Conservation (phyloP, 2,888 invertebrate species). For the Euphydryas editha region DNA sequence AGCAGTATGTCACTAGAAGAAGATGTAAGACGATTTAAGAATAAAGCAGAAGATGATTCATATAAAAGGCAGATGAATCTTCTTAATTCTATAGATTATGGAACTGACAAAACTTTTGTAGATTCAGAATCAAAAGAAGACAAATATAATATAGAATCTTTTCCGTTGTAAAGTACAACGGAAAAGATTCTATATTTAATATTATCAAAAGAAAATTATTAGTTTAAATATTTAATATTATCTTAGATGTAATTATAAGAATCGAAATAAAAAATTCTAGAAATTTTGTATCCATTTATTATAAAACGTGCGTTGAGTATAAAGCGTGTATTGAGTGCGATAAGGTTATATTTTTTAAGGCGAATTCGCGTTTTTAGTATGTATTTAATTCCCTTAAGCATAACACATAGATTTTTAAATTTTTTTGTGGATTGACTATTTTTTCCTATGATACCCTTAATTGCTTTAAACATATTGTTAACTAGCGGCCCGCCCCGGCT, state of each 20-base stretch:
- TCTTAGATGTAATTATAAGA: not conserved
- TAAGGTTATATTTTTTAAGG: too few relatives aligned
- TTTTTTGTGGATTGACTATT: too few relatives aligned
- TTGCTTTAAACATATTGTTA: too few relatives aligned
- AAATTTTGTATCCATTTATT: too few relatives aligned
- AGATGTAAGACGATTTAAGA: conserved; percentile 40
- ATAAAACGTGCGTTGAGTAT: too few relatives aligned
- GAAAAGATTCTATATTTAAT: conserved; percentile 53
- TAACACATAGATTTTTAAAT: too few relatives aligned
- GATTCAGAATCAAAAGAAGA: conserved; percentile 54
- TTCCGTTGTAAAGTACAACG: conserved; percentile 55
- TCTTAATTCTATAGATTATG: conserved; percentile 66
- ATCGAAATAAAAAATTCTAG: not conserved
- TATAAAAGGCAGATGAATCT: conserved; percentile 59
- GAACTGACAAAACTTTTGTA: conserved; percentile 53
- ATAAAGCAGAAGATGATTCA: conserved; percentile 48
- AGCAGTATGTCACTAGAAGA: conserved; percentile 53
- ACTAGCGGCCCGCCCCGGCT: too few relatives aligned
- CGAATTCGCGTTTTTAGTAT: too few relatives aligned
- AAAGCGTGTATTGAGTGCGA: too few relatives aligned
- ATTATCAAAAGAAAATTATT: too few relatives aligned
- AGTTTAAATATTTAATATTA: conserved; percentile 25
- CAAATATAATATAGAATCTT: conserved; percentile 51
- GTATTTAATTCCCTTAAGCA: too few relatives aligned
- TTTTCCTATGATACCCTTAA: too few relatives aligned